A percentile compares a stretch with the other conserved stretches of the same genome.
Conservation (phyloP, 2,888 invertebrate species). For the Pteria penguin region DNA sequence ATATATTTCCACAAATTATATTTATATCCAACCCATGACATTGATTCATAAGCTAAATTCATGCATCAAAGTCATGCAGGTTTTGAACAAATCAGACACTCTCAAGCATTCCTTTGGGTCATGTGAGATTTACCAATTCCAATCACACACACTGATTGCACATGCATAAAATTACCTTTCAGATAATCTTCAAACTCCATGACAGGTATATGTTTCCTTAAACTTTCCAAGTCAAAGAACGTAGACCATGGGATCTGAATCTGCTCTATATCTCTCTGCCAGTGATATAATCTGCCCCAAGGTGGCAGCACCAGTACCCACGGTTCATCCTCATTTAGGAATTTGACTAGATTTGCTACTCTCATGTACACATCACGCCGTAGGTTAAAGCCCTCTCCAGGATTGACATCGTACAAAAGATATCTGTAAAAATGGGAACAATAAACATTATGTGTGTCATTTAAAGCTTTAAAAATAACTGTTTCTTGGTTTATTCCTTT, state of each 20-base stretch:
- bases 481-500: no score
- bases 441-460: neutral
- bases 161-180: constrained; percentile 83
- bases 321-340: constrained; percentile 82
- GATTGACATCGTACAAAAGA: constrained; percentile 95
- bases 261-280: constrained; percentile 84
- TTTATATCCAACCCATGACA: no score
- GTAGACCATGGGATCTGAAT: constrained; percentile 87
- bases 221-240: constrained; percentile 91
- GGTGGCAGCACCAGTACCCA: constrained; percentile 91
- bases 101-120: no score
- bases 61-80: no score
- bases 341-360: constrained; percentile 90
- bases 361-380: constrained; percentile 97
- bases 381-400: constrained; percentile 97
- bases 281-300: constrained; percentile 94
- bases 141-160: no score
- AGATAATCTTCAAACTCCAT: constrained; percentile 92
- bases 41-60: no score
- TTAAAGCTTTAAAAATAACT: no score
- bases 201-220: constrained; percentile 90
- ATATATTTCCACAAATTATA: no score
- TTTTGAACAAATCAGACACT: no score
- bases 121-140: no score
- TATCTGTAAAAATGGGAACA: constrained; percentile 83